A percentile compares a stretch with the other conserved stretches of the same genome.
Evolutionary conservation across 2,888 invertebrate species (phyloP).

Genomic region (Unio pictorum): DNA sequence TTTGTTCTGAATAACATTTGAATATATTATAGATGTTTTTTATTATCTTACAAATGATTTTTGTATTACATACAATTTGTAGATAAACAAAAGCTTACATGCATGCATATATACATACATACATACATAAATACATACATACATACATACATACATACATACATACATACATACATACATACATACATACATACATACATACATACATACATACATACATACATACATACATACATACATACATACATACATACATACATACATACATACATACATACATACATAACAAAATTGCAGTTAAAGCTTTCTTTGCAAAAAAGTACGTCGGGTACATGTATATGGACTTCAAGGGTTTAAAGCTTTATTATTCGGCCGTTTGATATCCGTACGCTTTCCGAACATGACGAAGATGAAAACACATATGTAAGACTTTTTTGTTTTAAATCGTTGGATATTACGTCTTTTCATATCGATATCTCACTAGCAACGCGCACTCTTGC

Average conservation of each 20-base stretch:
- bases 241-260: neutral
- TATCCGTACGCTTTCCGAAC: too few species aligned
- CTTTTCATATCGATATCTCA: too few species aligned
- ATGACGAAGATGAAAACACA: too few species aligned
- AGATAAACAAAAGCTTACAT: slow-evolving; percentile 7
- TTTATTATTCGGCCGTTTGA: too few species aligned
- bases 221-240: neutral
- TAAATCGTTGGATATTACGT: too few species aligned
- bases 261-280: neutral
- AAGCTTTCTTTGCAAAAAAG: too few species aligned
- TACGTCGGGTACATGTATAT: too few species aligned
- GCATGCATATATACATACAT: neutral
- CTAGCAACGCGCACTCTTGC: too few species aligned
- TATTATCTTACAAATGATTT: too few species aligned
- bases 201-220: neutral
- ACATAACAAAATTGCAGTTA: neutral
- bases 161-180: neutral
- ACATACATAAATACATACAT: too few species aligned
- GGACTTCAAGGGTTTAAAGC: too few species aligned
- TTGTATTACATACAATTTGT: neutral
- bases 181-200: neutral
- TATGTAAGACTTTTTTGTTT: too few species aligned
- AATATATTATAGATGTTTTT: neutral
- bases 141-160: neutral
- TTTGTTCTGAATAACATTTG: neutral